Percentiles rank a stretch among this genome's conserved stretches.
Evolutionary conservation across 2,888 invertebrate species (phyloP).

Genomic region (Hymenopus coronatus): DNA sequence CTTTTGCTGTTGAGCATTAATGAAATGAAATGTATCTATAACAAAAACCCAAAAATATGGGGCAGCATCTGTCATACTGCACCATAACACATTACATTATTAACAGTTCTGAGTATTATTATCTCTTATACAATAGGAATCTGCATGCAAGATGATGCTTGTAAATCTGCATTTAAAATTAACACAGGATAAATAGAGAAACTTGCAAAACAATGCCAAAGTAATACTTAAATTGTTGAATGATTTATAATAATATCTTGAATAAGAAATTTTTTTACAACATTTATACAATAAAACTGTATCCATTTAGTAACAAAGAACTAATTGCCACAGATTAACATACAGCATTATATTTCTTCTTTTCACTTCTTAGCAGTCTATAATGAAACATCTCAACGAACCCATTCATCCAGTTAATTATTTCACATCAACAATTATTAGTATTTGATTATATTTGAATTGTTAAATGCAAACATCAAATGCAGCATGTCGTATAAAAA

Average conservation of each 20-base stretch:
- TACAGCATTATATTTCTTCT: not conserved
- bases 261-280: not conserved
- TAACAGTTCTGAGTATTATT: not conserved
- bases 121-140: not conserved
- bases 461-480: not conserved
- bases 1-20: not conserved
- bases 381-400: not conserved
- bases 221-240: not conserved
- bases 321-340: not conserved
- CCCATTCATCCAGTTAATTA: not conserved
- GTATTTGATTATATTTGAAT: not conserved
- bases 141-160: not conserved
- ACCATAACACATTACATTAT: not conserved
- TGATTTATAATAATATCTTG: not conserved
- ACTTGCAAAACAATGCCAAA: not conserved
- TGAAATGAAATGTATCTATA: not conserved
- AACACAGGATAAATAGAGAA: not conserved
- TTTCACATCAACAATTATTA: not conserved
- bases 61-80: not conserved
- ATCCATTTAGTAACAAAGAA: slow-evolving; percentile 3
- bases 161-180: not conserved
- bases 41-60: not conserved
- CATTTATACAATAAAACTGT: slow-evolving; percentile 5
- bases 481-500: not conserved
- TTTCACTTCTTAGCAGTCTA: not conserved